Evolutionary conservation across 2,113 vertebrate genomes (phyloP).

Genomic region (Mystacornis crossleyi): DNA sequence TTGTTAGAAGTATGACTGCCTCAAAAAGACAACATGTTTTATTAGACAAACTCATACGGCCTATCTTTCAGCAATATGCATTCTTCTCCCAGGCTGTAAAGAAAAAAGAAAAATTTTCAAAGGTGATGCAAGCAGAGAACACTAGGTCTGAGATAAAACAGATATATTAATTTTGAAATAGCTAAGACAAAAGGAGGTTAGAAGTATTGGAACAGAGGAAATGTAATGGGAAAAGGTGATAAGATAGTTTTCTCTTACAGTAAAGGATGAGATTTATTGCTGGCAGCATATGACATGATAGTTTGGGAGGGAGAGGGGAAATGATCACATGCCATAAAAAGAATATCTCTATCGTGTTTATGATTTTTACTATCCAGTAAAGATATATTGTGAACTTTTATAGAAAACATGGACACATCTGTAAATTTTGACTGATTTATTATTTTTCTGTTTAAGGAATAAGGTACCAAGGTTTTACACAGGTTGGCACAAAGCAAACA

Average conservation of each 20-base stretch:
- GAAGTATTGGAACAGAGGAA: background rate
- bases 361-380: conserved; percentile 18
- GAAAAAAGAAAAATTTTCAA: background rate
- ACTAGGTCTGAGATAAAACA: background rate
- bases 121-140: background rate
- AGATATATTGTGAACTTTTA: conserved; percentile 1
- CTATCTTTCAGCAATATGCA: background rate
- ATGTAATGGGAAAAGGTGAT: background rate
- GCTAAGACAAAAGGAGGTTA: background rate
- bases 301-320: background rate
- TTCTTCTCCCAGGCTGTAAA: background rate
- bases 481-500: background rate
- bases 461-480: background rate
- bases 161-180: background rate
- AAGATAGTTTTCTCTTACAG: background rate
- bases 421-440: conserved; percentile 15
- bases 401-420: background rate
- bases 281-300: background rate
- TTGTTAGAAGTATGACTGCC: background rate
- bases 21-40: background rate
- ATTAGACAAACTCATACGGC: background rate
- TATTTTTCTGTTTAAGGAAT: background rate
- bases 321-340: background rate
- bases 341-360: background rate
- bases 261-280: background rate